Evolutionary conservation across 1,140 invertebrate genomes (phyloP), one percentile per base, ranked within the genome.

Genomic region (Centruroides vittatus): DNA sequence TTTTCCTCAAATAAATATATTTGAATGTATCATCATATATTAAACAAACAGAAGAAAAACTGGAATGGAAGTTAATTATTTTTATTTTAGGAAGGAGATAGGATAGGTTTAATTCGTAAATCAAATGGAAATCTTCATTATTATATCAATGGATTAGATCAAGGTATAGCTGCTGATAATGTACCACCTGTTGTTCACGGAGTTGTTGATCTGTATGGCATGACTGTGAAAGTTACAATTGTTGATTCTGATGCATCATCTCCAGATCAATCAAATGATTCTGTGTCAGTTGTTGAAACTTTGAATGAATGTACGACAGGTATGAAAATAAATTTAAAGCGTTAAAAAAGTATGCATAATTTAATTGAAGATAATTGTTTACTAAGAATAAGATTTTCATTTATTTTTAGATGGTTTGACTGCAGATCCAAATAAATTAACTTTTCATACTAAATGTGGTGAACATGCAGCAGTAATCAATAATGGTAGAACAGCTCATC

Each of bases 391-490:
- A 41, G 5, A 6, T 41, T 41, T 41, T 41, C 0, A 8, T 41
- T 41, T 41, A 41, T 41, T 8, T 6, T 8, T 8, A 41, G 41
- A 41, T 41, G 41, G 41, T 8, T 41, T 41, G 8, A 41, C 8
- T 41, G 5, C 8, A 41, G 41, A 41, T 41, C 5, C 41, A 41
- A 74, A 75, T 53, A 68, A 68, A 48, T 77, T 95, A 52, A 82
- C 86, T 68, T 95, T 96, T 76, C 89, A 94, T 80, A 78, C 84
- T 47, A 84, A 85, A 67, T 94, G 92, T 76, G 92, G 93, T 60
- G 84, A 86, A 57, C 88, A 93, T 77, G 90, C 89, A 61, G 84
- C 85, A 71, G 91, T 97, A 57, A 90, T 92, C 62, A 91, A 92
- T 70, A 86, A 86, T 72, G 86, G 88, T 63, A 80, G 86, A 68